These are phyloP conservation scores for Thymelicus lineola DNA, from an alignment of 2,888 invertebrate species.

Conservation along the genomic window DNA sequence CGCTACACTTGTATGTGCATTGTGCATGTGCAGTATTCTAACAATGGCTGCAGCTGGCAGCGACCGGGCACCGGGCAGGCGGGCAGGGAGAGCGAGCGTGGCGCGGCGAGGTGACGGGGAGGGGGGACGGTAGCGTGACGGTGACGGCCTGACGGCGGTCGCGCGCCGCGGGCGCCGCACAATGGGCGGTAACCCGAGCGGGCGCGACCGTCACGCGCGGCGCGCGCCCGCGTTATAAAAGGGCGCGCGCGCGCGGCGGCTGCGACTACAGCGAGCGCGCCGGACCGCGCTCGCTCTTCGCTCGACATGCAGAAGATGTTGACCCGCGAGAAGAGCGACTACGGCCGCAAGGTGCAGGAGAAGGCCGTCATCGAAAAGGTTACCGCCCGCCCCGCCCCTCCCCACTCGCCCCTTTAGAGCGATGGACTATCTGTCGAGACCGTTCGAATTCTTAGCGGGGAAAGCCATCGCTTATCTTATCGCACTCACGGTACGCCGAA, in stretches of 20 bases:
- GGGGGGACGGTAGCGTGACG: background rate
- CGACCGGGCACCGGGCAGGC: no score
- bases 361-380: slow-evolving; percentile 68
- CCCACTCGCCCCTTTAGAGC: slow-evolving; percentile 39
- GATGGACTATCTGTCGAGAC: slow-evolving; percentile 34
- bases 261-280: slow-evolving; percentile 40
- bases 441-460: slow-evolving; percentile 39
- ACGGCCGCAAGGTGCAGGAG: slow-evolving; percentile 64
- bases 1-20: no score
- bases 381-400: slow-evolving; percentile 42
- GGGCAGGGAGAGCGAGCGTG: no score
- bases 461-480: slow-evolving; percentile 40
- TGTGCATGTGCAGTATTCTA: no score
- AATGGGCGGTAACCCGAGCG: slow-evolving; percentile 29
- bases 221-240: slow-evolving; percentile 45
- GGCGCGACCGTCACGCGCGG: slow-evolving; percentile 30
- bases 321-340: slow-evolving; percentile 62
- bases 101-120: no score
- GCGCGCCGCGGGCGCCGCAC: slow-evolving; percentile 14
- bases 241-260: slow-evolving; percentile 38
- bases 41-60: no score
- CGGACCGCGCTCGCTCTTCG: slow-evolving; percentile 43
- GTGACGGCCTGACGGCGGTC: background rate
- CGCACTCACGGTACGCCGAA: slow-evolving; percentile 42
- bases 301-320: slow-evolving; percentile 58